Evolutionary conservation across 2,888 invertebrate species (phyloP).

Genomic region (Formica aserva): DNA sequence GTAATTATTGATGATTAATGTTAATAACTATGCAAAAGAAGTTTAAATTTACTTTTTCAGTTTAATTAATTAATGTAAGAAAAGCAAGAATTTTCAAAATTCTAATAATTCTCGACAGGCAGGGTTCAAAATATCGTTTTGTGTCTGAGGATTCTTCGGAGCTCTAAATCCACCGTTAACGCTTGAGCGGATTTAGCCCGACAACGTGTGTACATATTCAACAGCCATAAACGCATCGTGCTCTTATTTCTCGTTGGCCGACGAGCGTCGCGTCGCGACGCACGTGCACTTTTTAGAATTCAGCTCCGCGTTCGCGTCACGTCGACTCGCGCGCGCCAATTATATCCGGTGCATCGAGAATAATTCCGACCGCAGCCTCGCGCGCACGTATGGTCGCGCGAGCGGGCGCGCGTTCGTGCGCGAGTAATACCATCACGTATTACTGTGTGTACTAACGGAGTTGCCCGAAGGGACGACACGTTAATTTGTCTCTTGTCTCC

Average conservation of each 20-base stretch:
- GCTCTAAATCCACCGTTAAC: slow-evolving; percentile 9
- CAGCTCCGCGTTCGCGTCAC: slow-evolving; percentile 29
- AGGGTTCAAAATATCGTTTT: neutral
- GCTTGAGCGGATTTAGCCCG: neutral
- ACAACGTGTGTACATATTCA: neutral
- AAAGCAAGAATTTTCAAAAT: neutral
- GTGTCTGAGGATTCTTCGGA: neutral
- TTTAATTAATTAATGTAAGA: neutral
- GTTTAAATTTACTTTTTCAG: neutral
- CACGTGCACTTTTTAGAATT: slow-evolving; percentile 63
- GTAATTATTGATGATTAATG: neutral
- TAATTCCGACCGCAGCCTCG: slow-evolving; percentile 56
- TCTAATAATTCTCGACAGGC: neutral
- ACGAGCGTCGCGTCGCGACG: neutral
- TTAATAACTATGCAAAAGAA: neutral
- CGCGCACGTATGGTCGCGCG: slow-evolving; percentile 52
- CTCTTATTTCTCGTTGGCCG: slow-evolving; percentile 18
- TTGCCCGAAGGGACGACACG: slow-evolving; percentile 54
- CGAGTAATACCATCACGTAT: slow-evolving; percentile 56
- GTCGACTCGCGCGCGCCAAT: slow-evolving; percentile 54
- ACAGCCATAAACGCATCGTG: neutral
- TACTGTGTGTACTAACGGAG: slow-evolving; percentile 46
- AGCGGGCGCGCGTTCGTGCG: slow-evolving; percentile 48
- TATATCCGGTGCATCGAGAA: slow-evolving; percentile 55
- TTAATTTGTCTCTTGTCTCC: slow-evolving; percentile 63